These are phyloP conservation scores for Antechinus flavipes DNA, from an alignment of 2,113 vertebrate species.

Conservation along the genomic window DNA sequence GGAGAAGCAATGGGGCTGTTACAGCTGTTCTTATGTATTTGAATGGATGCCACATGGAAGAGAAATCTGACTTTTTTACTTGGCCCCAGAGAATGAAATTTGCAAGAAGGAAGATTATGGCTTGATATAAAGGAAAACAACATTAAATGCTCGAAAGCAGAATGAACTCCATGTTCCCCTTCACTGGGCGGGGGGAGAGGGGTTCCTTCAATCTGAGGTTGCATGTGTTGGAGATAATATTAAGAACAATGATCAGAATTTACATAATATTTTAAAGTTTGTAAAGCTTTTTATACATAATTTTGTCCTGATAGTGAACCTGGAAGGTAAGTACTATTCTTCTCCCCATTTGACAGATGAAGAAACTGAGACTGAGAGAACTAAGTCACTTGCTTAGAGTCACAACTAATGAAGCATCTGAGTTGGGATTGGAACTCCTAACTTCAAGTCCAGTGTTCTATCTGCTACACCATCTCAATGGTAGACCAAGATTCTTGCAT, in stretches of 20 bases:
- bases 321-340: too few relatives aligned
- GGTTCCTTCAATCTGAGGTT: neutral
- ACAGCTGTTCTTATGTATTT: neutral
- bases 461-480: neutral
- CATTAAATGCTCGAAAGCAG: neutral
- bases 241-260: neutral
- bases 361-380: neutral
- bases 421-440: neutral
- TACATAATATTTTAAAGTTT: neutral
- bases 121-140: neutral
- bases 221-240: neutral
- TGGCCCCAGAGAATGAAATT: neutral
- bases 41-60: neutral
- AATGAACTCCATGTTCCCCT: neutral
- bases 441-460: neutral
- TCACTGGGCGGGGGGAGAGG: neutral
- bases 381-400: neutral
- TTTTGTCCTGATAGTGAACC: neutral
- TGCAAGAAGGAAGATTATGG: neutral
- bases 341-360: neutral
- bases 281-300: neutral
- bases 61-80: neutral
- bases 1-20: neutral
- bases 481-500: neutral
- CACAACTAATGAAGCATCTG: neutral